Percentiles rank a stretch among this genome's conserved stretches.
phyloP scores from a whole-genome alignment of 1,140 invertebrate species.

The Pemphigus obesinymphae region DNA sequence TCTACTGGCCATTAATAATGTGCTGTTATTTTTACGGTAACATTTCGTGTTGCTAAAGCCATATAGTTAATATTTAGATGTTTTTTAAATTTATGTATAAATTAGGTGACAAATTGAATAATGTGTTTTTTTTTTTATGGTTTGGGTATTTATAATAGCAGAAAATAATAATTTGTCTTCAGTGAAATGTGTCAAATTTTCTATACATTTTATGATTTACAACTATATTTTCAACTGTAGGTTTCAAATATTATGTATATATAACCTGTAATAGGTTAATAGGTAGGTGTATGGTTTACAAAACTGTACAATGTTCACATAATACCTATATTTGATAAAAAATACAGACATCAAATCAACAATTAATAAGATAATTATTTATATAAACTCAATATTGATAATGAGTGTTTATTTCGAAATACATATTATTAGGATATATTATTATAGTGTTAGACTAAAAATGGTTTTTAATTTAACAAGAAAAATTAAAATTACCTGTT shows the following conservation, averaged over 20 bases:
- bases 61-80: too few relatives aligned
- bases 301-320: not conserved
- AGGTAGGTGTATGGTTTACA: too few relatives aligned
- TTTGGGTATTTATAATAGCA: not conserved
- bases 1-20: too few relatives aligned
- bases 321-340: not conserved
- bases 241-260: not conserved
- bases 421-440: too few relatives aligned
- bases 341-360: too few relatives aligned
- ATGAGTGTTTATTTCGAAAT: not conserved
- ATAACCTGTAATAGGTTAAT: not conserved
- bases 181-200: not conserved
- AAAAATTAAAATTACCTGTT: too few relatives aligned
- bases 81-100: too few relatives aligned
- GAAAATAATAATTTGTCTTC: not conserved
- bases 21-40: too few relatives aligned
- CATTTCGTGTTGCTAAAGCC: too few relatives aligned
- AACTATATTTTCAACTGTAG: not conserved
- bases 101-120: not conserved
- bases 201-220: not conserved
- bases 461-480: too few relatives aligned
- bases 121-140: not conserved
- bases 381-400: not conserved
- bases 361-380: not conserved
- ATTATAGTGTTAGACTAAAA: too few relatives aligned